phyloP scores from a whole-genome alignment of 2,888 invertebrate genomes.

The Lithophane leautieri region DNA sequence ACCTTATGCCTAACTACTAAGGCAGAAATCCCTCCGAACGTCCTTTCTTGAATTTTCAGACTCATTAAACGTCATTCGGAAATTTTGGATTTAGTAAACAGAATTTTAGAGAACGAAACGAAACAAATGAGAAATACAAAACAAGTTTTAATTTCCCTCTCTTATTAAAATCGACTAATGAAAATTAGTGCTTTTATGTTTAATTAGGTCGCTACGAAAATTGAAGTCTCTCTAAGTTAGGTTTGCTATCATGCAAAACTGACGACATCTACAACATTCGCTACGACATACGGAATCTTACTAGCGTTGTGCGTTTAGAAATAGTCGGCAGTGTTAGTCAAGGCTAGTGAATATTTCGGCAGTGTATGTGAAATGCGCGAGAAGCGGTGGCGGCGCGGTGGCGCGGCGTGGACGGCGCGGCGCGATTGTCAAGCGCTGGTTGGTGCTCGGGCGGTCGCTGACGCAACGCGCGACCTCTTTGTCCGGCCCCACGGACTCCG shows the following conservation, averaged over 20 bases:
- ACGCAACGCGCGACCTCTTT: slow-evolving; percentile 90
- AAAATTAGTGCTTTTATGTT: slow-evolving; percentile 49
- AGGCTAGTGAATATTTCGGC: slow-evolving; percentile 84
- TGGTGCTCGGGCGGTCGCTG: slow-evolving; percentile 75
- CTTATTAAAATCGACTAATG: slow-evolving; percentile 63
- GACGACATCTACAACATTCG: slow-evolving; percentile 62
- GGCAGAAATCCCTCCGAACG: slow-evolving; percentile 70
- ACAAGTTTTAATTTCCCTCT: slow-evolving; percentile 62
- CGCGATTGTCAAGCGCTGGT: slow-evolving; percentile 72
- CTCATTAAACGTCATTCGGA: slow-evolving; percentile 86
- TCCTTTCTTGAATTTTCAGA: slow-evolving; percentile 80
- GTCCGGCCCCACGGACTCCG: slow-evolving; percentile 85
- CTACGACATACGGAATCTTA: slow-evolving; percentile 76
- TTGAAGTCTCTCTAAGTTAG: slow-evolving; percentile 22
- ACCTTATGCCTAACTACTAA: slow-evolving; percentile 76
- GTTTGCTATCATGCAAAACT: slow-evolving; percentile 35
- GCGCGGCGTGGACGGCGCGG: slow-evolving; percentile 65
- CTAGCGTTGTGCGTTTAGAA: slow-evolving; percentile 74
- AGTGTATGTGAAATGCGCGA: slow-evolving; percentile 80
- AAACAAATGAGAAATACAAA: slow-evolving; percentile 72
- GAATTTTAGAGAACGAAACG: slow-evolving; percentile 76
- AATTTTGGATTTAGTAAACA: slow-evolving; percentile 87
- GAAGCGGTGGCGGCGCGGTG: slow-evolving; percentile 59
- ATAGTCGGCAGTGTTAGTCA: slow-evolving; percentile 81
- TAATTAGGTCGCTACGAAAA: slow-evolving; percentile 51